Evolutionary conservation across 2,888 invertebrate species (phyloP), one percentile per base, ranked within the genome.

Genomic region (Gasteruption jaculator): DNA sequence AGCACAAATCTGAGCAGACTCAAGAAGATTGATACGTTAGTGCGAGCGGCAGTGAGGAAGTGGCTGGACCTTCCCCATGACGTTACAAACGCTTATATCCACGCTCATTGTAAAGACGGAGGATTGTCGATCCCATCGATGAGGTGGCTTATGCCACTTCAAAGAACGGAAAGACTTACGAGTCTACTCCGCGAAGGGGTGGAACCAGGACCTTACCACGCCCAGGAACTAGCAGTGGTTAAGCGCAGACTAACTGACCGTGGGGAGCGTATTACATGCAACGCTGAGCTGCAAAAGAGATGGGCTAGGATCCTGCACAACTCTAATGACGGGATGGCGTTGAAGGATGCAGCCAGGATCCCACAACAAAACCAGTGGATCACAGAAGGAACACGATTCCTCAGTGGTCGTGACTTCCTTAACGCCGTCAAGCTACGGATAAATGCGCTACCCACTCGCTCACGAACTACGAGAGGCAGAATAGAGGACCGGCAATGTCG

Each of bases 211-310:
- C n/a, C n/a, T n/a, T n/a, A n/a, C 29, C 53, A 40, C 3, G 54
- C 38, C 3, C 4, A n/a, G 6, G 58, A 55, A 0, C 47, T 58
- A 0, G 54, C 68, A 1, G 31, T 66, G 4, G 63, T 66, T 33
- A 61, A 57, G 1, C 63, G 67, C 47, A 49, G 65, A 4, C 63
- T 65, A 31, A 56, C n/a, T n/a, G n/a, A n/a, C n/a, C n/a, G n/a
- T 7, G 35, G 31, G 5, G 38, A 20, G 1, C n/a, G 5, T 5
- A 16, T 44, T 10, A 3, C 10, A 37, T 4, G 7, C 8, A n/a
- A 10, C 8, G n/a, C 4, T 1, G 24, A 43, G 3, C 18, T 32
- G 3, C 4, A 33, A 0, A 20, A 37, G 6, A 38, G 33, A 31
- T 51, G 48, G 47, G 27, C 36, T 0, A 12, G 22, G 3, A 19